Base-by-base conservation (phyloP, 2,888 invertebrate species). In the Melanostoma mellinum region DNA sequence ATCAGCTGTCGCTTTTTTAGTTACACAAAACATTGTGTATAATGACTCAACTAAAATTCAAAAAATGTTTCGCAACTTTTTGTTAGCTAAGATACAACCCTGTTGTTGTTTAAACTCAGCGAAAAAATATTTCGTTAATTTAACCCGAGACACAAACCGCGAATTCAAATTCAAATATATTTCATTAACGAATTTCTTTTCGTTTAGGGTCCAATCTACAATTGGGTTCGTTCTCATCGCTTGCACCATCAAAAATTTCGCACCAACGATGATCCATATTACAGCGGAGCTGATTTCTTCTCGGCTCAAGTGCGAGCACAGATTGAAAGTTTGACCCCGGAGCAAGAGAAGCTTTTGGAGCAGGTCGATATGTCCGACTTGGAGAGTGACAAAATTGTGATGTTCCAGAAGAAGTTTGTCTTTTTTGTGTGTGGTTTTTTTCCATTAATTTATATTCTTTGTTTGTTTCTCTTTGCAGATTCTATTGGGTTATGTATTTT, bases 171-270 rank as follows among this genome's bases (percentile, higher is more conserved):
- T 6, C 33, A 50, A 30, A 72, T 48, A 46, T 42, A 30, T 1
- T n/a, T 9, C 20, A 3, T 4, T 38, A 58, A 53, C 46, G 10
- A 79, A 36, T 10, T 58, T 58, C 10, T 67, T 65, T 60, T 33
- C 71, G 90, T 91, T 9, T 88, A 96, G 96, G 97, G 97, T 79
- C 92, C 95, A 9, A 94, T 97, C 87, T 96, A 96, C 90, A 94
- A 96, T 87, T 98, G 97, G 97, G 96, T 96, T 0, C 92, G 94
- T 69, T 92, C 94, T 81, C 98, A 98, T 90, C 93, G 97, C 65
- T 91, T 97, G 8, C 97, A 97, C 87, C 97, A 98, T 89, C 93
- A 94, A 74, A 93, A 94, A 88, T 95, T 95, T 85, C 94, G 94
- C 9, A 96, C 96, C 0, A 94, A 94, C 42, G 93, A 94, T 63